Percentiles rank a stretch among this genome's conserved stretches.
These are phyloP conservation scores for Gymnosoma rotundatum DNA, from an alignment of 2,888 invertebrate genomes.

Conservation along the genomic window DNA sequence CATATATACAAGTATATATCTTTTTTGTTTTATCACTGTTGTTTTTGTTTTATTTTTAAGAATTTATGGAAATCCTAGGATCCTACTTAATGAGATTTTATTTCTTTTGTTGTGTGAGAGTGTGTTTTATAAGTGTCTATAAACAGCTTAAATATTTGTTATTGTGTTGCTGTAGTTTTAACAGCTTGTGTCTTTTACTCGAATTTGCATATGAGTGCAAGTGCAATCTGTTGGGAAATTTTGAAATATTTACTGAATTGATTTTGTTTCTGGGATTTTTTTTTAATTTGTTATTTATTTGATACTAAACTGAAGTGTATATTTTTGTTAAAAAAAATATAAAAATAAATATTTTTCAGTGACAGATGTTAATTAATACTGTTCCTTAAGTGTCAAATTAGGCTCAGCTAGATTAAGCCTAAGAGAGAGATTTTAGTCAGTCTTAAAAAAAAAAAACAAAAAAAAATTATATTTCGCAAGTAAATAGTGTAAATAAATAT, in stretches of 20 bases:
- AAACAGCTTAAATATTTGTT: conserved; percentile 22
- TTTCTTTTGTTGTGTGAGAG: background rate
- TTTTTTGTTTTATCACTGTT: conserved; percentile 13
- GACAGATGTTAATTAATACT: too few relatives aligned
- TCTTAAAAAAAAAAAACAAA: too few relatives aligned
- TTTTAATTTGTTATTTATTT: background rate
- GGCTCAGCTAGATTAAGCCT: too few relatives aligned
- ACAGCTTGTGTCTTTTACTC: background rate
- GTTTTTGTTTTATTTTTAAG: conserved; percentile 37
- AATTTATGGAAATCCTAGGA: conserved; percentile 34
- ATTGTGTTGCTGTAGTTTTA: background rate
- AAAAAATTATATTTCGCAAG: too few relatives aligned
- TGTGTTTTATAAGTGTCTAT: background rate
- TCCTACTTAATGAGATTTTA: conserved; percentile 39
- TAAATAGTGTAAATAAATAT: too few relatives aligned
- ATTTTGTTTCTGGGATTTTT: conserved; percentile 45
- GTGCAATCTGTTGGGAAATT: conserved; percentile 9
- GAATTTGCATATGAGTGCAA: conserved; percentile 15
- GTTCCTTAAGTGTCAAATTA: too few relatives aligned
- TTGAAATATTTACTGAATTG: conserved; percentile 30
- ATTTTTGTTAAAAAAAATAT: too few relatives aligned
- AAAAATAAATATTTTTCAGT: too few relatives aligned
- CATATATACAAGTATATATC: background rate
- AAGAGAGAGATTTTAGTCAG: too few relatives aligned
- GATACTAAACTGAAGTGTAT: too few relatives aligned